A percentile compares a stretch with the other conserved stretches of the same genome.
These are phyloP conservation scores for Cylloceria caligata DNA, from an alignment of 2,888 invertebrate genomes.

Conservation along the genomic window DNA sequence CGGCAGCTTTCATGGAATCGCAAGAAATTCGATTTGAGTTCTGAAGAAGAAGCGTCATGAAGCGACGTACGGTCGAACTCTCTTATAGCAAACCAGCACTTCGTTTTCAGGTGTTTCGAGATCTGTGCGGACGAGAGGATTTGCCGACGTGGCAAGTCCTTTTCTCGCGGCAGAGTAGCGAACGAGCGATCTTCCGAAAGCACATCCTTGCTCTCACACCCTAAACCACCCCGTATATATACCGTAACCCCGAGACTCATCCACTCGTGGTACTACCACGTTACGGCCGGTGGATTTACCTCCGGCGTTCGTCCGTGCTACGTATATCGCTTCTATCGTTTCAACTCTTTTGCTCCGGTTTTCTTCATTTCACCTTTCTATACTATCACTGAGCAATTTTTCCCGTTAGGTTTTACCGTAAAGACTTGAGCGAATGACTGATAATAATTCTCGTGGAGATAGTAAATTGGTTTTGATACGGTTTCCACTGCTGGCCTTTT, in stretches of 20 bases:
- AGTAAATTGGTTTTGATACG: slow-evolving; percentile 55
- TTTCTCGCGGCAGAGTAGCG: slow-evolving; percentile 32
- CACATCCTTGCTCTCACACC: slow-evolving; percentile 33
- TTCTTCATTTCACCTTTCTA: slow-evolving; percentile 11
- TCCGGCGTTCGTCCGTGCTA: slow-evolving; percentile 60
- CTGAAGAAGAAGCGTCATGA: slow-evolving; percentile 16
- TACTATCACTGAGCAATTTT: slow-evolving; percentile 20
- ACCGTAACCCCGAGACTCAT: slow-evolving; percentile 40
- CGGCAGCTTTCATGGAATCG: slow-evolving; percentile 53
- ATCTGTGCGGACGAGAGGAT: slow-evolving; percentile 36
- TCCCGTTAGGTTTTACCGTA: slow-evolving; percentile 29
- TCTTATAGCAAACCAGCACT: slow-evolving; percentile 49
- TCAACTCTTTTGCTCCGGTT: slow-evolving; percentile 42
- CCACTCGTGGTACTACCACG: slow-evolving; percentile 52
- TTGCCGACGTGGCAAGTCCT: slow-evolving; percentile 67
- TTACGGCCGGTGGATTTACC: slow-evolving; percentile 68
- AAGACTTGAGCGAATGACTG: slow-evolving; percentile 50
- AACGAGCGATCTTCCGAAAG: slow-evolving; percentile 45
- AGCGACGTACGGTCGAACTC: slow-evolving; percentile 55
- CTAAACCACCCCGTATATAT: slow-evolving; percentile 5
- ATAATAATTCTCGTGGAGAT: slow-evolving; percentile 49
- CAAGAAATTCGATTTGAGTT: slow-evolving; percentile 62
- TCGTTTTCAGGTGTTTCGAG: slow-evolving; percentile 62
- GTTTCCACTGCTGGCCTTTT: background rate
- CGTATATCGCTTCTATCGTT: slow-evolving; percentile 49